These are phyloP conservation scores for Lasius platythorax DNA, from an alignment of 2,888 invertebrate species.

Conservation along the genomic window DNA sequence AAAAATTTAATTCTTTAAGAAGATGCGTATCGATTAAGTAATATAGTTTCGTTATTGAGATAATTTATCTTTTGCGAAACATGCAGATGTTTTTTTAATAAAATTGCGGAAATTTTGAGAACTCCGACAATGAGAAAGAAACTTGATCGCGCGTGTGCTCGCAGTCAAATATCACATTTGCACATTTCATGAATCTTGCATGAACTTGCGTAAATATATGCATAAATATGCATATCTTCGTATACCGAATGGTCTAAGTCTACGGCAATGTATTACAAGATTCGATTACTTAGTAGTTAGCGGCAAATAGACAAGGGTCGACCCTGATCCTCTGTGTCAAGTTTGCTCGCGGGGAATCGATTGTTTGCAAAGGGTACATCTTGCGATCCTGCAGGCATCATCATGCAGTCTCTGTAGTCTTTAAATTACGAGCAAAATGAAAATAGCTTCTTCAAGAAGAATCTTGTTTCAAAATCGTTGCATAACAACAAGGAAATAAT, in stretches of 20 bases:
- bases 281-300: slow-evolving; percentile 56
- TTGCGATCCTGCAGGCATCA: slow-evolving; percentile 15
- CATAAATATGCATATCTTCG: slow-evolving; percentile 50
- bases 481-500: background rate
- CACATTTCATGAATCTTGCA: slow-evolving; percentile 47
- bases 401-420: slow-evolving; percentile 33
- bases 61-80: background rate
- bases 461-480: background rate
- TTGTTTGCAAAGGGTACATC: slow-evolving; percentile 47
- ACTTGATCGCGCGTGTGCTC: background rate
- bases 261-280: slow-evolving; percentile 42
- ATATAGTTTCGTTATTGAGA: background rate
- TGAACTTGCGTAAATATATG: slow-evolving; percentile 41
- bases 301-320: slow-evolving; percentile 50
- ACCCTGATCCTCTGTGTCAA: slow-evolving; percentile 48
- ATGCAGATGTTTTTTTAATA: background rate
- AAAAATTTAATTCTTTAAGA: background rate
- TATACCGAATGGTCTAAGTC: slow-evolving; percentile 39
- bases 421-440: slow-evolving; percentile 3
- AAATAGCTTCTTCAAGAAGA: background rate
- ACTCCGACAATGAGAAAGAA: background rate
- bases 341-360: slow-evolving; percentile 47
- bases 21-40: background rate
- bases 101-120: background rate
- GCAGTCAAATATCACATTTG: slow-evolving; percentile 9